A percentile compares a stretch with the other conserved stretches of the same genome.
Conservation (phyloP, 2,888 invertebrate genomes). For the Cephus runcator region DNA sequence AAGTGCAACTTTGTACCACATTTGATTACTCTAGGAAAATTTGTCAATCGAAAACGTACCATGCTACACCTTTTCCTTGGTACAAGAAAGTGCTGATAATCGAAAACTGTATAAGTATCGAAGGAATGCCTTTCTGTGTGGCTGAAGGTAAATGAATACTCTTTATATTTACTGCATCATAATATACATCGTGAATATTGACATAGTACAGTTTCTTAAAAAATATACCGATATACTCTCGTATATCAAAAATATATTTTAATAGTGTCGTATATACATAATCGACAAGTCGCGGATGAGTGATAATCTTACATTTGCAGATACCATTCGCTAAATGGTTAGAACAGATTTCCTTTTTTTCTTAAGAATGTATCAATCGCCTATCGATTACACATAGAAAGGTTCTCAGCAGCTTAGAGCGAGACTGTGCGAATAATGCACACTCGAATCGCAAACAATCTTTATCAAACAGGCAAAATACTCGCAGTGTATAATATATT, state of each 20-base stretch:
- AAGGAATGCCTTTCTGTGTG: not conserved
- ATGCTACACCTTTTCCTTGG: not conserved
- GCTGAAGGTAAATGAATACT: not conserved
- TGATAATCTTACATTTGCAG: not conserved
- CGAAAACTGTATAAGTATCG: not conserved
- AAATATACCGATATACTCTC: conserved; percentile 41
- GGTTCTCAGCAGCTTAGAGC: not conserved
- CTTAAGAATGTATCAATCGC: not conserved
- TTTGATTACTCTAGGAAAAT: not conserved
- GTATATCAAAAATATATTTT: conserved; percentile 25
- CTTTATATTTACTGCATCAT: not conserved
- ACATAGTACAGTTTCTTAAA: conserved; percentile 47
- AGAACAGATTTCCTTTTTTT: not conserved
- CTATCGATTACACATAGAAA: not conserved
- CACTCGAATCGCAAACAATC: not conserved
- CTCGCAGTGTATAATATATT: not conserved
- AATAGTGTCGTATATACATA: conserved; percentile 1
- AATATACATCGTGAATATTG: conserved; percentile 44
- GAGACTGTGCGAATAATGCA: not conserved
- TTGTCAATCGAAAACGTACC: not conserved
- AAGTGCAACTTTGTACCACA: not conserved
- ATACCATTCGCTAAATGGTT: not conserved
- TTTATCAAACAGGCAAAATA: not conserved
- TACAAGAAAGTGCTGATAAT: not conserved
- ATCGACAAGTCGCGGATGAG: not conserved